phyloP scores from a whole-genome alignment of 2,888 invertebrate species.

The Tinea semifulvella region DNA sequence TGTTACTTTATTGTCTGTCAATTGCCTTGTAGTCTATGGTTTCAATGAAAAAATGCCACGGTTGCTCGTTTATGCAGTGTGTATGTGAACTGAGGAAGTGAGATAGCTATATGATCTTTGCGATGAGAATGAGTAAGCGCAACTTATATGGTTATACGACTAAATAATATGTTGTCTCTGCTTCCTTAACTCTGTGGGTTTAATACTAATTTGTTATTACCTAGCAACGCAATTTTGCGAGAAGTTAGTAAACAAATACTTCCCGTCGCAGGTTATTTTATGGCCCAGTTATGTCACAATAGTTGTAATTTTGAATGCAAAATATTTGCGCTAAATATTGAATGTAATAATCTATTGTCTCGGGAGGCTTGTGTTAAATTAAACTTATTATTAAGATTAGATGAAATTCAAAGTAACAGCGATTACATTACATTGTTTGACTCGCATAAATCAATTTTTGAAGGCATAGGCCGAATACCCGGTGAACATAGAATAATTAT shows the following conservation, averaged over 20 bases:
- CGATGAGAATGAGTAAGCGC: too few relatives aligned
- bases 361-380: background rate
- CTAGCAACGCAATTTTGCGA: background rate
- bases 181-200: too few relatives aligned
- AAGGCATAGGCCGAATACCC: background rate
- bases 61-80: too few relatives aligned
- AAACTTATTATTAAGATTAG: background rate
- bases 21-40: too few relatives aligned
- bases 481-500: background rate
- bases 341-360: background rate
- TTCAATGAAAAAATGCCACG: too few relatives aligned
- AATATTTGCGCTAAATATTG: background rate
- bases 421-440: background rate
- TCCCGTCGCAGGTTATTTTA: conserved; percentile 11
- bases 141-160: too few relatives aligned
- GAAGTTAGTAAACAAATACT: conserved; percentile 14
- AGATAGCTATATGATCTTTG: too few relatives aligned
- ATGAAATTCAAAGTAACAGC: background rate
- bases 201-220: conserved; percentile 1
- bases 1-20: too few relatives aligned
- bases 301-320: background rate
- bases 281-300: background rate
- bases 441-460: background rate
- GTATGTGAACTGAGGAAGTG: too few relatives aligned
- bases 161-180: too few relatives aligned